A percentile compares a stretch with the other conserved stretches of the same genome.
These are phyloP conservation scores for Spisula solida DNA, from an alignment of 2,888 invertebrate genomes.

Conservation along the genomic window DNA sequence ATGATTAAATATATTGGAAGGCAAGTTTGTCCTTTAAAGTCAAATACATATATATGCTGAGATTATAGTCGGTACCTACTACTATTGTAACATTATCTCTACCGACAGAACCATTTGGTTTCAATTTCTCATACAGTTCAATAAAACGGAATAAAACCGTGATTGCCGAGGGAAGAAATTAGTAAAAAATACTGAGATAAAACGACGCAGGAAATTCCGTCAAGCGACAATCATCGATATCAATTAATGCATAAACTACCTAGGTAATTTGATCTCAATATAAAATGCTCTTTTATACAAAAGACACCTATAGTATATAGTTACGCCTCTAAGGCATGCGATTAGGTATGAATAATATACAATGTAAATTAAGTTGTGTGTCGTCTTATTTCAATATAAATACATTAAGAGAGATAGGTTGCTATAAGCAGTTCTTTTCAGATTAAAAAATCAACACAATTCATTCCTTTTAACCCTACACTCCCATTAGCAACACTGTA, in stretches of 20 bases:
- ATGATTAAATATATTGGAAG: too few species aligned
- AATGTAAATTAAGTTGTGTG: constrained; percentile 8
- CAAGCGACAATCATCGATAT: not conserved
- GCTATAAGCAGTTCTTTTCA: constrained; percentile 3
- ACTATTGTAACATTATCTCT: not conserved
- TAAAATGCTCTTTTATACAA: not conserved
- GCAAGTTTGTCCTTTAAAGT: too few species aligned
- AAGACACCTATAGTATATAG: not conserved
- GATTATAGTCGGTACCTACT: not conserved
- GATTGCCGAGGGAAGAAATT: not conserved
- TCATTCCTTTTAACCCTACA: not conserved
- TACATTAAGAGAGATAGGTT: constrained; percentile 20
- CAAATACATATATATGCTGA: too few species aligned
- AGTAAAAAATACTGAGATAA: not conserved
- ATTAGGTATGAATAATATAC: not conserved
- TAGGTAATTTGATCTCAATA: not conserved
- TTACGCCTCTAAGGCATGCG: not conserved
- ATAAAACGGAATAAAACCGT: too few species aligned
- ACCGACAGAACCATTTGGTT: not conserved
- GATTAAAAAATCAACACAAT: not conserved
- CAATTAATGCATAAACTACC: not conserved
- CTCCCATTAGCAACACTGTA: not conserved
- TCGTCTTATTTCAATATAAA: not conserved
- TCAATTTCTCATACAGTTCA: too few species aligned
- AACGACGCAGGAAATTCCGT: too few species aligned